phyloP scores from a whole-genome alignment of 2,113 vertebrate species.

The Podiceps cristatus region DNA sequence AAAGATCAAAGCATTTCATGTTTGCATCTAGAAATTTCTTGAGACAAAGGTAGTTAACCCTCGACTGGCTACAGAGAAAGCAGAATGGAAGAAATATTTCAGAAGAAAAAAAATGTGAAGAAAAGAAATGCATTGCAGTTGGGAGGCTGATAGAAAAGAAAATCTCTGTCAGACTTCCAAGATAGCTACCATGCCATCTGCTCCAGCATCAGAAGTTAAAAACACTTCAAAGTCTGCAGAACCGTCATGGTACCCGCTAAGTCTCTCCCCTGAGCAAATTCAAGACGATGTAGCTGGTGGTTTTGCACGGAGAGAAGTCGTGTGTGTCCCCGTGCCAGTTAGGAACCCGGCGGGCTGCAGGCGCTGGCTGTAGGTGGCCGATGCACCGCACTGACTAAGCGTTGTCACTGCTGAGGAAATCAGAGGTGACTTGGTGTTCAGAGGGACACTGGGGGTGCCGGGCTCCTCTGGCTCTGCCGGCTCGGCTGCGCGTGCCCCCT shows the following conservation, averaged over 20 bases:
- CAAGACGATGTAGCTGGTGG: fast-evolving
- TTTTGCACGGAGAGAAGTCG: background rate
- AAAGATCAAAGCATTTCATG: background rate
- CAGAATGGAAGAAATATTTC: background rate
- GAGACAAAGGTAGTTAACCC: background rate
- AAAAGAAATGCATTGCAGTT: background rate
- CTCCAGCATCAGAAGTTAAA: background rate
- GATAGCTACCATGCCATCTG: conserved; percentile 22
- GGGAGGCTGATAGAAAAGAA: background rate
- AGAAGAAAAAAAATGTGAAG: background rate
- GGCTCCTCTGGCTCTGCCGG: background rate
- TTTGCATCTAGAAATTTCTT: background rate
- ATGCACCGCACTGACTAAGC: fast-evolving
- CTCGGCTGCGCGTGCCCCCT: fast-evolving
- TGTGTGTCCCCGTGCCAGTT: fast-evolving
- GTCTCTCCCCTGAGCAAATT: background rate
- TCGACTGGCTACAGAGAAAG: background rate
- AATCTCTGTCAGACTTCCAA: conserved; percentile 43
- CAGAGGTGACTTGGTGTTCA: no score
- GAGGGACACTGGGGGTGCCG: fast-evolving
- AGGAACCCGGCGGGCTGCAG: fast-evolving
- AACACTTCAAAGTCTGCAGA: background rate
- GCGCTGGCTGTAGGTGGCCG: background rate
- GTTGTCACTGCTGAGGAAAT: background rate
- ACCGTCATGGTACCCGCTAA: fast-evolving